A percentile compares a stretch with the other conserved stretches of the same genome.
These are phyloP conservation scores for Trichomycterus rosablanca DNA, from an alignment of 2,113 vertebrate species.

Conservation along the genomic window DNA sequence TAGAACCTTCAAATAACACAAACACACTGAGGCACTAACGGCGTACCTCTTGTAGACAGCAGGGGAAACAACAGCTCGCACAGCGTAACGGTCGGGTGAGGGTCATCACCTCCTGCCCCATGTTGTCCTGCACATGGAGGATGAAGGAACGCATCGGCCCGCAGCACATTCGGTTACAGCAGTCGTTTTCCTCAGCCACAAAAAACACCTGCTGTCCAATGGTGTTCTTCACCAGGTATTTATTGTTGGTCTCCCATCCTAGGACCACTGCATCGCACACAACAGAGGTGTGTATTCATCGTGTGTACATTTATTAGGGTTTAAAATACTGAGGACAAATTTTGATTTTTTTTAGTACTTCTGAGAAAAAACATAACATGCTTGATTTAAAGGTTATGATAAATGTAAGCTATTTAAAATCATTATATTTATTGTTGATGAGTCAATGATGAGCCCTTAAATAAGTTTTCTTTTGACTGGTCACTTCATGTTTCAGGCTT, in stretches of 20 bases:
- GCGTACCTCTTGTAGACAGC: conserved; percentile 78
- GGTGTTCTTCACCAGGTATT: conserved; percentile 73
- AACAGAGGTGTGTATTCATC: background rate
- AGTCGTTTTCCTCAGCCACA: conserved; percentile 71
- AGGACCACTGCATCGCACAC: conserved; percentile 53
- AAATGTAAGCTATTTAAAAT: no score
- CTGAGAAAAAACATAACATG: no score
- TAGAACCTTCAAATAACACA: no score
- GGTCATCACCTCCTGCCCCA: conserved; percentile 66
- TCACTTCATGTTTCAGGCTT: no score
- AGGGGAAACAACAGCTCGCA: conserved; percentile 66
- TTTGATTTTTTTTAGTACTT: no score
- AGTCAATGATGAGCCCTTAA: no score
- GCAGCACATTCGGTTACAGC: conserved; percentile 64
- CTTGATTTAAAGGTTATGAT: no score
- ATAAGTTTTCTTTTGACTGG: no score
- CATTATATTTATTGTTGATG: no score
- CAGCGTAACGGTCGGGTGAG: conserved; percentile 66
- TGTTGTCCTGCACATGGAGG: conserved; percentile 69
- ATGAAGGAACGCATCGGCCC: conserved; percentile 68
- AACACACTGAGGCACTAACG: no score
- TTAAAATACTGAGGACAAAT: no score
- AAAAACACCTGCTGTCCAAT: conserved; percentile 75
- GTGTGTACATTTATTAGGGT: no score
- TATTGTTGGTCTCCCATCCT: conserved; percentile 75